Conservation (phyloP, 2,113 vertebrate species). For the Malurus elegans region DNA sequence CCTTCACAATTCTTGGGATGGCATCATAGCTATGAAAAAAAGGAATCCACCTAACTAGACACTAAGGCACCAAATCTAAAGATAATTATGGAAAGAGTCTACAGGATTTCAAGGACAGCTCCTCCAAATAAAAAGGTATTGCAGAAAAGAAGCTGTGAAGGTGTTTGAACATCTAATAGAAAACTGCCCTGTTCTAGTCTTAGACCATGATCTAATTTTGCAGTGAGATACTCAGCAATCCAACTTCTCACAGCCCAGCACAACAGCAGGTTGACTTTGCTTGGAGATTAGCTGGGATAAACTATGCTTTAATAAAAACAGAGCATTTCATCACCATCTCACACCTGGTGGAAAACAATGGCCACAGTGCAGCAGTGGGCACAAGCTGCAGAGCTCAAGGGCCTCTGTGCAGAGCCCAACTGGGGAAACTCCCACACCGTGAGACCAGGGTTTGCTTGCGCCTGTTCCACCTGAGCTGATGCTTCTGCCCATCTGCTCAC, state of each 20-base stretch:
- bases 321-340: not conserved
- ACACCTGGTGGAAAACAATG: not conserved
- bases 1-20: not conserved
- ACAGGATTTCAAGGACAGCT: not conserved
- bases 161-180: not conserved
- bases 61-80: not conserved
- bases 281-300: not conserved
- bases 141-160: not conserved
- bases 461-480: not conserved
- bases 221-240: not conserved
- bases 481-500: not conserved
- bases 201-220: not conserved
- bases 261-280: fast-evolving
- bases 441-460: not conserved
- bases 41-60: not conserved
- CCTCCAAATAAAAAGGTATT: not conserved
- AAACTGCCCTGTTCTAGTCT: not conserved
- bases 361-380: not conserved
- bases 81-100: not conserved
- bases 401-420: not conserved
- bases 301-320: not conserved
- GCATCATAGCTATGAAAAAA: not conserved
- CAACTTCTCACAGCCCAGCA: not conserved
- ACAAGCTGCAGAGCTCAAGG: not conserved
- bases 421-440: fast-evolving